Percentiles rank a stretch among this genome's conserved stretches.
These are phyloP conservation scores for Lasioglossum oenotherae DNA, from an alignment of 2,888 invertebrate species.

Conservation along the genomic window DNA sequence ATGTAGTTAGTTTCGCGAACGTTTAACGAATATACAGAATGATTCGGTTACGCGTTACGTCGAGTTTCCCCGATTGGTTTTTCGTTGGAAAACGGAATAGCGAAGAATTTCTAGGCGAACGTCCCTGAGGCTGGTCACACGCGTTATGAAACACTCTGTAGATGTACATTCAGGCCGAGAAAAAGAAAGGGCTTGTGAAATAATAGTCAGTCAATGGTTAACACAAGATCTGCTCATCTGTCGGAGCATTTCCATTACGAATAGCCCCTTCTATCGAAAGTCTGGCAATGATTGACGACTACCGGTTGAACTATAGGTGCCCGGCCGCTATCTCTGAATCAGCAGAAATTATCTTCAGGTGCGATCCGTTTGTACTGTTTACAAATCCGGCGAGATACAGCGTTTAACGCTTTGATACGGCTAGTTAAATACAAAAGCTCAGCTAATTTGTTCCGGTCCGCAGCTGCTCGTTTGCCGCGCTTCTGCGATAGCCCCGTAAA, in stretches of 20 bases:
- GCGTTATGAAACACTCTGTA: constrained; percentile 13
- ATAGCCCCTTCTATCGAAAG: constrained; percentile 72
- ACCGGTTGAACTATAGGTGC: constrained; percentile 71
- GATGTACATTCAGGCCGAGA: not conserved
- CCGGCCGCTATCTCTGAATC: constrained; percentile 63
- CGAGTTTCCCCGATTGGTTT: not conserved
- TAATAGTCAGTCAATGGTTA: constrained; percentile 62
- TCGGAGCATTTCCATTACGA: constrained; percentile 57
- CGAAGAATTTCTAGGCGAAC: not conserved
- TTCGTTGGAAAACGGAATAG: not conserved
- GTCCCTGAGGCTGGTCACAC: not conserved
- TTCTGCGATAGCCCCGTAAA: constrained; percentile 44
- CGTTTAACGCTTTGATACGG: constrained; percentile 74
- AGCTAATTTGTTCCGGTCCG: constrained; percentile 78
- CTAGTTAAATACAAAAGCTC: constrained; percentile 77
- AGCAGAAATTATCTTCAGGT: constrained; percentile 67
- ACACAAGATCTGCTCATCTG: constrained; percentile 56
- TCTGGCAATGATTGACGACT: constrained; percentile 77
- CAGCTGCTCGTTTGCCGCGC: constrained; percentile 66
- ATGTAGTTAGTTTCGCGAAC: too few species aligned
- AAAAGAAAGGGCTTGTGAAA: constrained; percentile 61
- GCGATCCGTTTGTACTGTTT: constrained; percentile 72
- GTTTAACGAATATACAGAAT: too few species aligned
- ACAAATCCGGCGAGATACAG: constrained; percentile 64
- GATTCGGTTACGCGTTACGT: not conserved